Percentiles rank a stretch among this genome's conserved stretches.
phyloP scores from a whole-genome alignment of 2,888 invertebrate species.

The Dichetophora obliterata region DNA sequence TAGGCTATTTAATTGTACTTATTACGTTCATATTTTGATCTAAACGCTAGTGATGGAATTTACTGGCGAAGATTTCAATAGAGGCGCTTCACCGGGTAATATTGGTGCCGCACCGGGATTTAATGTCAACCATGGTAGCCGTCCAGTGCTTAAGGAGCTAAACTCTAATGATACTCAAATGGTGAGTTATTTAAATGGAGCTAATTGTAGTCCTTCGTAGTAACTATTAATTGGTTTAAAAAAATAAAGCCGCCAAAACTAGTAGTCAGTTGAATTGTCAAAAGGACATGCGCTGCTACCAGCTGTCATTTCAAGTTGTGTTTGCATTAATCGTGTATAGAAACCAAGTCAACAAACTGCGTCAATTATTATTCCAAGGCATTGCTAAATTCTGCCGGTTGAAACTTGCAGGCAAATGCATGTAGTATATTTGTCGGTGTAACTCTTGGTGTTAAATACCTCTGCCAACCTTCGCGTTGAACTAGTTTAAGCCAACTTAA shows the following conservation, averaged over 20 bases:
- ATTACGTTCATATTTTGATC: not conserved
- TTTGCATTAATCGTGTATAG: not conserved
- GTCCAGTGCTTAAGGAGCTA: slow-evolving; percentile 55
- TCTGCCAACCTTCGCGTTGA: too few relatives aligned
- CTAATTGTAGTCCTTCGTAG: not conserved
- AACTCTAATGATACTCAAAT: slow-evolving; percentile 55
- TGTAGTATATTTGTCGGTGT: too few relatives aligned
- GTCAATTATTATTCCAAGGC: not conserved
- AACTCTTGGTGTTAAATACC: too few relatives aligned
- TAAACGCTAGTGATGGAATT: slow-evolving; percentile 40
- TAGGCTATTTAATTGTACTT: not conserved
- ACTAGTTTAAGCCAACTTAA: too few relatives aligned
- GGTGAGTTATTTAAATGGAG: slow-evolving; percentile 53
- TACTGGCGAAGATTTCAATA: slow-evolving; percentile 42
- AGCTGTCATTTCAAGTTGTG: not conserved
- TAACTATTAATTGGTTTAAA: not conserved
- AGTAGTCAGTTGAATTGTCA: not conserved
- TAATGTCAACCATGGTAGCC: slow-evolving; percentile 39
- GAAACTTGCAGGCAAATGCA: too few relatives aligned
- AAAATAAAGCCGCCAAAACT: slow-evolving; percentile 21
- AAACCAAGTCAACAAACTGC: not conserved
- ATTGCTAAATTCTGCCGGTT: too few relatives aligned
- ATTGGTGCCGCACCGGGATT: not conserved
- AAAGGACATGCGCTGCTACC: slow-evolving; percentile 25
- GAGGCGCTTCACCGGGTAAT: slow-evolving; percentile 24